Base-by-base conservation (phyloP, 2,797 vertebrate species). In the Miichthys miiuy region DNA sequence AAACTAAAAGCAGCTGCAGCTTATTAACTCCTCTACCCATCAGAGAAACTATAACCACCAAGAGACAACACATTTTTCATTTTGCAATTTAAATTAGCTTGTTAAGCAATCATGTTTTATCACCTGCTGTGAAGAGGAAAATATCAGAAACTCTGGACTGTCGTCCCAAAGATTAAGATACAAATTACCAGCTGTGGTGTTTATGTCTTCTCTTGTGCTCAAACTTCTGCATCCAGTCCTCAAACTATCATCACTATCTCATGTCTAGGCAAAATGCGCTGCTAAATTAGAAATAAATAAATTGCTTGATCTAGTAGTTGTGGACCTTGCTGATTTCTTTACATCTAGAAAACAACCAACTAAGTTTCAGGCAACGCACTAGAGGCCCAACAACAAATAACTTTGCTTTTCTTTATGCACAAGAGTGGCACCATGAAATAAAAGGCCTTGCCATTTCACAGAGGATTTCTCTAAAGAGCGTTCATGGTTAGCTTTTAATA, bases 1-100 rank as follows among this genome's bases (percentile, higher is more conserved):
- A 71, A 78, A 75, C n/a, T 46, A 47, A 65, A 72, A 83, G 62
- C 73, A 83, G 70, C 50, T 78, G 82, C 34, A 64, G 48, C 18
- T 17, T 46, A 65, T 55, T 67, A 57, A 38, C 68, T 72, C 41
- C 52, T 44, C 27, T 27, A 52, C 25, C 56, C 23, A 67, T 55
- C 47, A 48, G 41, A 75, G 6, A 64, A 67, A 71, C 1, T 62
- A 47, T 2, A 63, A 50, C 54, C 27, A 44, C 48, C 7, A 42
- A 68, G 63, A 21, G 51, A 16, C 34, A 61, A 65, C 27, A n/a
- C 4, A 68, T 77, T 77, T 58, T 69, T 61, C 21, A 62, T 75
- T 74, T 65, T 72, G 23, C 18, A 25, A 44, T 73, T 72, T 69
- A 77, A 82, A 79, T 64, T 5, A 72, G 23, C 60, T 52, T 58